Base-by-base conservation (phyloP, 2,888 invertebrate species). In the Noctua comes region DNA sequence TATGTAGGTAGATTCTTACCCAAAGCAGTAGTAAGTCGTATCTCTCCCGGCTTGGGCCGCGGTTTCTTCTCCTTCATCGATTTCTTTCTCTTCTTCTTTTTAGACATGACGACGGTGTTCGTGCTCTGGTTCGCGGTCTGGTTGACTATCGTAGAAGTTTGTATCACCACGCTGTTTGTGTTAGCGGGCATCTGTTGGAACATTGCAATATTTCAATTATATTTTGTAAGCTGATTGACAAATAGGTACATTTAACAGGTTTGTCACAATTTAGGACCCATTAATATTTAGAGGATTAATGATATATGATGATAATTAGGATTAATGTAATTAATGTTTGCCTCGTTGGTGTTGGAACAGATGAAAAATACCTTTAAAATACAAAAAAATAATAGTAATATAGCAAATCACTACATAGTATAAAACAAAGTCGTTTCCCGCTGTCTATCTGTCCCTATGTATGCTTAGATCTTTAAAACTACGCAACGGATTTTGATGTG, bases 11-110 rank as follows among this genome's bases (percentile, higher is more conserved):
- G 36, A 16, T 27, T 31, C 40, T 77, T 48, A 96, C 96, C 96
- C 73, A 97, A 93, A 16, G 98, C 98, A 5, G 98, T 98, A 18
- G 98, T 98, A 48, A 98, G 95, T 59, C 98, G 97, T 88, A 98
- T 98, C 95, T 98, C 98, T 0, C 98, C 98, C 0, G 98, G 98
- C 90, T 98, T 98, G 0, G 98, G 98, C 70, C 98, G 96, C n/a
- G 98, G 98, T 89, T 98, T 98, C 94, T 98, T 98, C 92, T 98
- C 98, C 91, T 98, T 98, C 31, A 97, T 97, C 0, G 97, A 97
- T 95, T 98, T 98, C 96, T 98, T 98, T 94, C 98, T 98, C 92
- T 98, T 98, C 65, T 97, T 95, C 87, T 91, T 92, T 69, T 93
- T 92, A 16, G 89, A 83, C 43, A 95, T 90, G 11, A 95, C 92